Evolutionary conservation across 2,888 invertebrate genomes (phyloP), one percentile per base, ranked within the genome.

Genomic region (Serrognathus titanus): DNA sequence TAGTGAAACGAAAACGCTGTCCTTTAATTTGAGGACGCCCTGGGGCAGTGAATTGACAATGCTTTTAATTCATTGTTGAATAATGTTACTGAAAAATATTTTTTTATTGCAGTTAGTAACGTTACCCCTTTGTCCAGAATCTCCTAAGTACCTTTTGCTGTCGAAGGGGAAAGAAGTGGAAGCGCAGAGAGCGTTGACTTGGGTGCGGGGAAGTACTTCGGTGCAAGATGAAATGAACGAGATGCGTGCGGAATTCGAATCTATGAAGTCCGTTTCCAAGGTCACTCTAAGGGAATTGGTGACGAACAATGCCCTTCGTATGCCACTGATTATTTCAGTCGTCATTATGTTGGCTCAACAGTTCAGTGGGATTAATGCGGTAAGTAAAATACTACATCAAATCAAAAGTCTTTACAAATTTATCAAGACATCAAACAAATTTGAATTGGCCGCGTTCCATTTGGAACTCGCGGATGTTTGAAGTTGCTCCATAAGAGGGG

Each of bases 341-440:
- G 85, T 89, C 68, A 84, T 94, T 69, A 94, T 94, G 90, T 72
- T 94, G 1, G 89, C 92, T 0, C 95, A 95, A 73, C 95, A 96
- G 77, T 79, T 95, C 36, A 92, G 92, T 8, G 94, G 94, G 3
- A 94, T 94, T 72, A 94, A 94, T 76, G 92, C 92, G 1, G 90
- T 86, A 77, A 80, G 82, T 79, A 31, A 31, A 31, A 7, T 31
- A 6, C 24, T 31, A 7, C 24, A 5, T 7, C 24, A 5, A 31
- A 11, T 41, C 1, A 20, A 36, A 13, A 37, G 16, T 2, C 3
- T n/a, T n/a, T n/a, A n/a, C 16, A 16, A 1, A 16, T 16, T 2
- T 16, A 16, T 16, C 16, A 16, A 16, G 2, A 2, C 16, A 16
- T 16, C 2, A 16, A 16, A 16, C 1, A 16, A 16, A 16, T 16